Conservation (phyloP, 2,888 invertebrate genomes). For the Exocentrus adspersus region DNA sequence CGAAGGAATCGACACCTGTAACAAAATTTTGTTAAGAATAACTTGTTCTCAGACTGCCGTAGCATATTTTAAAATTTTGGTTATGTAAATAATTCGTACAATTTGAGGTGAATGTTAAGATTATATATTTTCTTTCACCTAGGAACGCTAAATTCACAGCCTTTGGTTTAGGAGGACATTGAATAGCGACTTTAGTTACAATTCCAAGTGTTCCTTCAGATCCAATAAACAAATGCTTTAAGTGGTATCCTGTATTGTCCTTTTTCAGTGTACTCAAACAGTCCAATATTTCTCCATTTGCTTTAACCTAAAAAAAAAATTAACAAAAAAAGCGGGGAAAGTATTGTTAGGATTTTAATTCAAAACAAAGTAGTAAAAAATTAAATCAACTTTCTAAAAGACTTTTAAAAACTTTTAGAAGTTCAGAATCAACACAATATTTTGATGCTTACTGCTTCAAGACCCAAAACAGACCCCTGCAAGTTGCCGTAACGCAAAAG, state of each 20-base stretch:
- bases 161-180: constrained; percentile 86
- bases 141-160: constrained; percentile 89
- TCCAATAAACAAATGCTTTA: constrained; percentile 97
- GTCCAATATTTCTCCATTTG: constrained; percentile 87
- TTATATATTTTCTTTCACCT: constrained; percentile 71
- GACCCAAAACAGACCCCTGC: constrained; percentile 88
- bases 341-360: too few species aligned
- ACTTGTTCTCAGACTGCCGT: too few species aligned
- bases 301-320: constrained; percentile 72
- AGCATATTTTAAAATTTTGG: too few species aligned
- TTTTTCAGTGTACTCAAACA: constrained; percentile 89
- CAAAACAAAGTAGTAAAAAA: too few species aligned
- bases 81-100: too few species aligned
- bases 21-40: too few species aligned
- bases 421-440: too few species aligned
- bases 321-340: background rate
- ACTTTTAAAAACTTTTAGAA: too few species aligned
- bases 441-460: constrained; percentile 82
- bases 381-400: too few species aligned
- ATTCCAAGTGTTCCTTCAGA: constrained; percentile 97
- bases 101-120: too few species aligned
- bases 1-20: constrained; percentile 79
- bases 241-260: constrained; percentile 97
- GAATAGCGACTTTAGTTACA: constrained; percentile 90
- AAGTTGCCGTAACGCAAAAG: constrained; percentile 95